These are phyloP conservation scores for Sterna hirundo DNA, from an alignment of 2,113 vertebrate genomes.

Conservation along the genomic window DNA sequence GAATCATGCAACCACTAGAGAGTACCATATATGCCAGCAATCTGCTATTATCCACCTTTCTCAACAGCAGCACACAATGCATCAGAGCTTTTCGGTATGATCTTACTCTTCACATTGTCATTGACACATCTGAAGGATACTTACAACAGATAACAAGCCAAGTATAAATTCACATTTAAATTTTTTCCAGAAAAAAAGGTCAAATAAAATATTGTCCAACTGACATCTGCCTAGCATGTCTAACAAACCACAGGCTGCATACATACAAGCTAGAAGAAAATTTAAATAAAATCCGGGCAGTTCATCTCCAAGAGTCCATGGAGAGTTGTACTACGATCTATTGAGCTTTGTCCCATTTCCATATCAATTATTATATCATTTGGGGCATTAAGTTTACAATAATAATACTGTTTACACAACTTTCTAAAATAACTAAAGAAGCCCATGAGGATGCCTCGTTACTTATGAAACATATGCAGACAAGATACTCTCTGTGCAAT, in stretches of 20 bases:
- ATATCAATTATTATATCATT: slow-evolving; percentile 66
- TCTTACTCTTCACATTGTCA: not conserved
- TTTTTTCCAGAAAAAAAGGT: not conserved
- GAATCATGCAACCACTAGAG: not conserved
- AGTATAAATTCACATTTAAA: not conserved
- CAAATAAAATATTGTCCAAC: not conserved
- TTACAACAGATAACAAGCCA: not conserved
- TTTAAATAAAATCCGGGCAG: slow-evolving; percentile 59
- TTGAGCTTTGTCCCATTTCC: slow-evolving; percentile 62
- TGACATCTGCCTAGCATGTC: not conserved
- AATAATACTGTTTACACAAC: slow-evolving; percentile 61
- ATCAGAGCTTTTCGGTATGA: not conserved
- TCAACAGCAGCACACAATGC: not conserved
- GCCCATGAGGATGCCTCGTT: slow-evolving; percentile 60
- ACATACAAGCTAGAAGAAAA: not conserved
- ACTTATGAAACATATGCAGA: slow-evolving; percentile 68
- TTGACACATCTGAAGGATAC: not conserved
- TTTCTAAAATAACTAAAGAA: slow-evolving; percentile 62
- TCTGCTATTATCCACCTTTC: not conserved
- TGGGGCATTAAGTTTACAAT: slow-evolving; percentile 46
- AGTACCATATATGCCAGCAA: not conserved
- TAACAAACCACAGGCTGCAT: not conserved
- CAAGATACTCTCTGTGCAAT: slow-evolving; percentile 56
- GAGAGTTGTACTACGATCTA: slow-evolving; percentile 31
- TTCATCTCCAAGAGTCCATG: not conserved